Conservation (phyloP, 2,797 vertebrate species). For the Pygocentrus nattereri region DNA sequence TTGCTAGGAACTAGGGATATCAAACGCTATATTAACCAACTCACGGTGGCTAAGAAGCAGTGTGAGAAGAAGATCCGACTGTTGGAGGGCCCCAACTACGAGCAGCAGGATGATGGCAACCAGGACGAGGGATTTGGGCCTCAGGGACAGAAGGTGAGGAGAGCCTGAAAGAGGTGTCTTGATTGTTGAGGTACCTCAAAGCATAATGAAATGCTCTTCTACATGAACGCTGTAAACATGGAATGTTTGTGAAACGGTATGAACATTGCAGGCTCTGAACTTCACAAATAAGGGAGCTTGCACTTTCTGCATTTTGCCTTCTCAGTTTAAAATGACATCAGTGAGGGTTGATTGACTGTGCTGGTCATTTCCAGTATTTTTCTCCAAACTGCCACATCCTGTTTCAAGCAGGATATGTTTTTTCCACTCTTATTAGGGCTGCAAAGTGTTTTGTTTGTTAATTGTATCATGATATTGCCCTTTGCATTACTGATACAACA, state of each 20-base stretch:
- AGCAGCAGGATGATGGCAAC: constrained; percentile 85
- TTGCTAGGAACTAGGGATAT: constrained; percentile 94
- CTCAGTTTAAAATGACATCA: background rate
- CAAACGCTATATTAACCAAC: constrained; percentile 98
- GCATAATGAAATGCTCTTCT: background rate
- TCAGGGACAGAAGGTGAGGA: constrained; percentile 89
- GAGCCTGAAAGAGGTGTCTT: background rate
- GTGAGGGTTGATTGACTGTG: background rate
- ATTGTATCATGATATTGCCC: background rate
- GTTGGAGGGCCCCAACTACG: constrained; percentile 92
- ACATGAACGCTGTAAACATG: background rate
- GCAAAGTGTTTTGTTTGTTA: background rate
- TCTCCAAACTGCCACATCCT: background rate
- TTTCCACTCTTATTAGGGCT: background rate
- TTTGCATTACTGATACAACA: background rate
- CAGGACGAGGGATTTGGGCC: constrained; percentile 88
- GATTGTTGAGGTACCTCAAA: background rate
- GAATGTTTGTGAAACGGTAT: background rate
- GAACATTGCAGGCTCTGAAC: background rate
- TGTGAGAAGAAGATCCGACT: constrained; percentile 94
- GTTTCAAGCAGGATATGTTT: background rate
- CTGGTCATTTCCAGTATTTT: background rate
- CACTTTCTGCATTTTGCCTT: background rate
- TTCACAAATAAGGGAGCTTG: background rate
- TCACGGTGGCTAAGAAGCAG: constrained; percentile 97